Percentiles rank a stretch among this genome's conserved stretches.
Evolutionary conservation across 1,140 invertebrate genomes (phyloP).

Genomic region (Zaprionus taronus): DNA sequence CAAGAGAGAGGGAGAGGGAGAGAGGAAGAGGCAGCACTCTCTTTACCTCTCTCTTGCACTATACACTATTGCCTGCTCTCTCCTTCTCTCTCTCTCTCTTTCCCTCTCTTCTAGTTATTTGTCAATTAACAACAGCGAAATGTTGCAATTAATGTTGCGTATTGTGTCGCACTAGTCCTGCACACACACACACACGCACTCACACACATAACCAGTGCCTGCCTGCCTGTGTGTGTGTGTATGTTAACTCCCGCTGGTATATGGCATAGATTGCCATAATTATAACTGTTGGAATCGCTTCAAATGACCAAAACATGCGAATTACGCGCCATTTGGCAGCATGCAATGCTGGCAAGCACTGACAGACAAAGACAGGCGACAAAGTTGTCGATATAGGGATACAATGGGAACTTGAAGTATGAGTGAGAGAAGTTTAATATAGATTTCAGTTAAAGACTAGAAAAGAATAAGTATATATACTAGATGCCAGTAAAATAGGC

Average conservation of each 20-base stretch:
- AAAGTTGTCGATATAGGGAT: conserved; percentile 12
- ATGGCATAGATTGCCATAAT: conserved; percentile 64
- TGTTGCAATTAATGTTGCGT: conserved; percentile 73
- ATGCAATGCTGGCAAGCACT: not conserved
- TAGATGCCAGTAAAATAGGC: too few species aligned
- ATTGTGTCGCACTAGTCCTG: conserved; percentile 32
- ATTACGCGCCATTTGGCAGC: conserved; percentile 51
- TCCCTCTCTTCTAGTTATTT: conserved; percentile 52
- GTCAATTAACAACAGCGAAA: conserved; percentile 74
- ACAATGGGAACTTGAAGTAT: fast-evolving
- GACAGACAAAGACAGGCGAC: conserved; percentile 37
- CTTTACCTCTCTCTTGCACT: not conserved
- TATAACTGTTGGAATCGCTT: conserved; percentile 54
- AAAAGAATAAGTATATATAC: too few species aligned
- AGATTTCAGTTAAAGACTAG: too few species aligned
- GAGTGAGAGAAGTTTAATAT: not conserved
- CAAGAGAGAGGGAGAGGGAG: too few species aligned
- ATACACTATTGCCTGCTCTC: not conserved
- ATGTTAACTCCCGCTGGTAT: conserved; percentile 43
- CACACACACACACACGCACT: conserved; percentile 19
- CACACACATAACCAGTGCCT: not conserved
- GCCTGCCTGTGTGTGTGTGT: conserved; percentile 1
- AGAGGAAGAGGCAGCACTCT: too few species aligned
- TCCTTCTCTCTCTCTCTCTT: conserved; percentile 7
- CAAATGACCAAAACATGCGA: conserved; percentile 71